phyloP scores from a whole-genome alignment of 2,113 vertebrate genomes.

The Clarias batrachus region DNA sequence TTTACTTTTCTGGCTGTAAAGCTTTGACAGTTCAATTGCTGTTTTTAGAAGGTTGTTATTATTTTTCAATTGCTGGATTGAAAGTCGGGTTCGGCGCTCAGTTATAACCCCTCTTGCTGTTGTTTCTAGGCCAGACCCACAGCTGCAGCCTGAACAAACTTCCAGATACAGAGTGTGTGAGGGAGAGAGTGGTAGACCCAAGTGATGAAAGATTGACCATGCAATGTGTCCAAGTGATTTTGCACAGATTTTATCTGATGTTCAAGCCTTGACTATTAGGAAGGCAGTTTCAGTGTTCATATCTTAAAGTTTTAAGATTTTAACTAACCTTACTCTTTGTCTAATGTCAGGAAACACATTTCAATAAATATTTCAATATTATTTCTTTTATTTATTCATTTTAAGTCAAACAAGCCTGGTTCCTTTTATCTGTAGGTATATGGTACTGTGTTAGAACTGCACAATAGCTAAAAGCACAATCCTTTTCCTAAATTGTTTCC shows the following conservation, averaged over 20 bases:
- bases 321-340: background rate
- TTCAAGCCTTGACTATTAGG: background rate
- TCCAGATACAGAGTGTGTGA: background rate
- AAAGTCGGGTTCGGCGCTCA: slow-evolving; percentile 62
- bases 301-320: background rate
- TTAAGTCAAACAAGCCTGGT: background rate
- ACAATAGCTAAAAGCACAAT: background rate
- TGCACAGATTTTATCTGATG: background rate
- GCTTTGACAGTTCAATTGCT: slow-evolving; percentile 75
- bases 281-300: background rate
- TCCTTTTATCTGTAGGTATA: background rate
- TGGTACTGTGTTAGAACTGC: background rate
- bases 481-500: background rate
- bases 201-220: background rate
- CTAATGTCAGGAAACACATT: background rate
- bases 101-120: slow-evolving; percentile 61
- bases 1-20: slow-evolving; percentile 69
- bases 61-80: slow-evolving; percentile 76
- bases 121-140: slow-evolving; percentile 71
- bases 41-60: slow-evolving; percentile 75
- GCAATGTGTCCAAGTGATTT: background rate
- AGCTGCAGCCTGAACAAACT: slow-evolving; percentile 51
- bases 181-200: background rate
- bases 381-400: background rate
- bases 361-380: background rate